Percentiles rank a stretch among this genome's conserved stretches.
Conservation (phyloP, 2,888 invertebrate genomes). For the Phania funesta region DNA sequence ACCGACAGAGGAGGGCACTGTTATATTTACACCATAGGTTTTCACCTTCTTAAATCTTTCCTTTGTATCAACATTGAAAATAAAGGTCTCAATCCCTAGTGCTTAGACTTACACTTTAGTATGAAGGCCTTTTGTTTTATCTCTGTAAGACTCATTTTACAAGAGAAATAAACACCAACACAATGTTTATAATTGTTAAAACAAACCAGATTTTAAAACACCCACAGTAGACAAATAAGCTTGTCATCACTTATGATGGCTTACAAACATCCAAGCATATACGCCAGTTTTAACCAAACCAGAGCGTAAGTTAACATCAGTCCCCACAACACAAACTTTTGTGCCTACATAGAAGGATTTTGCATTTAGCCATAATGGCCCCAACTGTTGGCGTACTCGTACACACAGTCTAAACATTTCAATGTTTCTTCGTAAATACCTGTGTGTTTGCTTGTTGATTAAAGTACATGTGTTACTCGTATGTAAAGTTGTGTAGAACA, state of each 20-base stretch:
- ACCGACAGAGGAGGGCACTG: too few species aligned
- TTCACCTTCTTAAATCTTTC: too few species aligned
- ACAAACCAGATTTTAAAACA: constrained; percentile 42
- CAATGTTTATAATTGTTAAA: constrained; percentile 36
- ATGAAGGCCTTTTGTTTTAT: neutral
- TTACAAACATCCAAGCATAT: too few species aligned
- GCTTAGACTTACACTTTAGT: too few species aligned
- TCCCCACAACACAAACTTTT: neutral
- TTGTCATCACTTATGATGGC: constrained; percentile 20
- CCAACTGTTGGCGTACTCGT: too few species aligned
- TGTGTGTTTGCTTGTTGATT: constrained; percentile 9
- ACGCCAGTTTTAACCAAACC: too few species aligned
- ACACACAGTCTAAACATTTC: neutral
- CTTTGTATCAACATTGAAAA: too few species aligned
- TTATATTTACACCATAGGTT: too few species aligned
- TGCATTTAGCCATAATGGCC: neutral
- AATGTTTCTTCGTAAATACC: neutral
- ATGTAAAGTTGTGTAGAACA: constrained; percentile 41
- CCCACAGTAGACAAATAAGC: constrained; percentile 18
- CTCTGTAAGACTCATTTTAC: too few species aligned
- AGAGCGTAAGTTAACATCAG: constrained; percentile 4
- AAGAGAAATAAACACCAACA: too few species aligned
- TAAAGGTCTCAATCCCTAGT: too few species aligned
- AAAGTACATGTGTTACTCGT: neutral
- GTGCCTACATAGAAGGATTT: constrained; percentile 8